Base-by-base conservation (phyloP, 2,113 vertebrate genomes). In the Brienomyrus brachyistius region DNA sequence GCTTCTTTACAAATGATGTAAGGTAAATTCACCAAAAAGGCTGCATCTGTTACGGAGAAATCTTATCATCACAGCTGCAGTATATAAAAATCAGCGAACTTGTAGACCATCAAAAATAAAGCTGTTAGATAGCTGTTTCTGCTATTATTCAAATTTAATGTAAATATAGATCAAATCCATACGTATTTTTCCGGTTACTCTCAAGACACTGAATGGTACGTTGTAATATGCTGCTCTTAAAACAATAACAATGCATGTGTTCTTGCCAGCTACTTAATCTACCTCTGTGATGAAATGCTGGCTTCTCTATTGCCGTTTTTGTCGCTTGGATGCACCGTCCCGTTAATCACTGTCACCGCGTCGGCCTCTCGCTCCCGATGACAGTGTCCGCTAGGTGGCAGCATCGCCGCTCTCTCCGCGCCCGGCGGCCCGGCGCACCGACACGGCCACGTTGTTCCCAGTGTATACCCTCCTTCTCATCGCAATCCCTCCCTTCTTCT, bases 391-490 rank as follows among this genome's bases (percentile, higher is more conserved):
- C 94, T 93, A 97, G 97, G 93, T 95, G 97, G 96, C 96, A 93
- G 91, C 96, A 94, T 92, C 89, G 92, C 82, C 90, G 90, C 91
- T 90, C 54, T 47, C 62, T 86, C 89, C 82, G 91, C 92, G 70
- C 92, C 90, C 89, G 54, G 43, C 27, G 35, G 35, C 90, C 93
- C 94, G 92, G 92, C 92, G 91, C 91, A 1, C 92, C 74, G 91
- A 92, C 90, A 83, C 74, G 91, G 93, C 93, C 95, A 94, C 95
- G 95, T 95, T 95, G 95, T 94, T 94, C 92, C 92, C 93, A 91
- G 91, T 92, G 92, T 91, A 93, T 94, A 93, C 92, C 92, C 92
- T 89, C 93, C 91, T 94, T 95, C 94, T 90, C 89, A 89, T 90
- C 94, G 91, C 92, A 92, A 94, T 90, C 94, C 91, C 93, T 92